phyloP scores from a whole-genome alignment of 2,888 invertebrate genomes.

The Metopia argyrocephala region DNA sequence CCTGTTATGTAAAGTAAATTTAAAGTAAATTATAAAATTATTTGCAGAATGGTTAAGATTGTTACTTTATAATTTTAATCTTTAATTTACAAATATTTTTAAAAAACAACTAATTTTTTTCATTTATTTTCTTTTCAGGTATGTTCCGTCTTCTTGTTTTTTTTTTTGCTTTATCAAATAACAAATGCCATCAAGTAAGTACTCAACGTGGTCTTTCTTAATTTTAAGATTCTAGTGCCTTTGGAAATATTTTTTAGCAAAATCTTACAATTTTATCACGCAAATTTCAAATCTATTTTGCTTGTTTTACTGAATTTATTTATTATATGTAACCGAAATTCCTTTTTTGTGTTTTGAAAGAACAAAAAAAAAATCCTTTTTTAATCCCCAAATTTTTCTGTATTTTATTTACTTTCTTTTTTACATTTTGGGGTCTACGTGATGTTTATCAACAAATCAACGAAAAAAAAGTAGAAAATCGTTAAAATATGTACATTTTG shows the following conservation, averaged over 20 bases:
- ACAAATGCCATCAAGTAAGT: too few species aligned
- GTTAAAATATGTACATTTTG: slow-evolving; percentile 18
- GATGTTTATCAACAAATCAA: slow-evolving; percentile 62
- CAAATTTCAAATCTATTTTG: slow-evolving; percentile 58
- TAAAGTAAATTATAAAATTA: too few species aligned
- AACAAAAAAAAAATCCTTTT: neutral
- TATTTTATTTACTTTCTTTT: neutral
- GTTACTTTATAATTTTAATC: neutral
- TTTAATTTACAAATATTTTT: neutral
- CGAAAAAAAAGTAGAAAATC: slow-evolving; percentile 35
- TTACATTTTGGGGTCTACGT: slow-evolving; percentile 36
- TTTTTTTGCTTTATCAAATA: neutral
- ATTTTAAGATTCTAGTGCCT: neutral
- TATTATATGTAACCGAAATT: slow-evolving; percentile 12
- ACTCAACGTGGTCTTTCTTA: too few species aligned
- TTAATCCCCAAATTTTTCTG: neutral
- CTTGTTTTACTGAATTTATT: slow-evolving; percentile 39
- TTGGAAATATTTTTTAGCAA: neutral
- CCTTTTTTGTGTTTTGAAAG: neutral
- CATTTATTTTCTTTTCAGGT: slow-evolving; percentile 41
- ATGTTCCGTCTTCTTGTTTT: neutral
- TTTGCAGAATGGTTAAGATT: too few species aligned
- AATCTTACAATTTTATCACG: slow-evolving; percentile 46
- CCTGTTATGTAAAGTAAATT: too few species aligned
- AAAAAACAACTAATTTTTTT: slow-evolving; percentile 13